Evolutionary conservation across 2,888 invertebrate species (phyloP).

Genomic region (Heteropelma amictum): DNA sequence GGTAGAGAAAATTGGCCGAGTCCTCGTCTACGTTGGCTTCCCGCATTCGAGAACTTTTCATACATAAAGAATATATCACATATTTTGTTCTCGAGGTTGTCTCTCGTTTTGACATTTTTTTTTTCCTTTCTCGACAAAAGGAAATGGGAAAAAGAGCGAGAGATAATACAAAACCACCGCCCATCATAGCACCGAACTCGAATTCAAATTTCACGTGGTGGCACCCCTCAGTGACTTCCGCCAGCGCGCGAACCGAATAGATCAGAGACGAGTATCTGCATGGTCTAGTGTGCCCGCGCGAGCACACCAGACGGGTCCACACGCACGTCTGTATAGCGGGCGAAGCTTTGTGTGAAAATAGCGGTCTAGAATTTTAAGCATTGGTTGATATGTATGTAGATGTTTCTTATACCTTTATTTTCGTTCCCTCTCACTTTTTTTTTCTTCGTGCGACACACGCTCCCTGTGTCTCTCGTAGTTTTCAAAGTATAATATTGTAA

Average conservation of each 20-base stretch:
- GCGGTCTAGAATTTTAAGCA: slow-evolving; percentile 42
- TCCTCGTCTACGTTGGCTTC: slow-evolving; percentile 13
- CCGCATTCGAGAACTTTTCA: slow-evolving; percentile 26
- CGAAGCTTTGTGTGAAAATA: slow-evolving; percentile 29
- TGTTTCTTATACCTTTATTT: slow-evolving; percentile 1
- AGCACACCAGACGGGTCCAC: not conserved
- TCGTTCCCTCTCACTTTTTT: slow-evolving; percentile 46
- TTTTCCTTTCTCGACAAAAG: not conserved
- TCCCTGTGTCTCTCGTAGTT: slow-evolving; percentile 51
- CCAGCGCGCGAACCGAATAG: slow-evolving; percentile 32
- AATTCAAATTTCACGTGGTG: slow-evolving; percentile 54
- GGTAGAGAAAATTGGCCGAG: not conserved
- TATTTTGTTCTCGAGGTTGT: slow-evolving; percentile 26
- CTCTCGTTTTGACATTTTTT: slow-evolving; percentile 18
- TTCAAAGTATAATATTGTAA: slow-evolving; percentile 67
- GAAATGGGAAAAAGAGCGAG: not conserved
- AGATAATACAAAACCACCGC: slow-evolving; percentile 36
- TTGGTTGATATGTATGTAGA: slow-evolving; percentile 33
- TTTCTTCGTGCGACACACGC: slow-evolving; percentile 55
- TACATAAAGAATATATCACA: slow-evolving; percentile 20
- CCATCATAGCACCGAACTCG: slow-evolving; percentile 32
- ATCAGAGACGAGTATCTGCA: slow-evolving; percentile 33
- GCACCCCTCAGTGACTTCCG: slow-evolving; percentile 49
- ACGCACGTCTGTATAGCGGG: not conserved
- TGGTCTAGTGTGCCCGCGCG: slow-evolving; percentile 20